Percentiles rank a stretch among this genome's conserved stretches.
Evolutionary conservation across 2,888 invertebrate species (phyloP).

Genomic region (Crossocerus cetratus): DNA sequence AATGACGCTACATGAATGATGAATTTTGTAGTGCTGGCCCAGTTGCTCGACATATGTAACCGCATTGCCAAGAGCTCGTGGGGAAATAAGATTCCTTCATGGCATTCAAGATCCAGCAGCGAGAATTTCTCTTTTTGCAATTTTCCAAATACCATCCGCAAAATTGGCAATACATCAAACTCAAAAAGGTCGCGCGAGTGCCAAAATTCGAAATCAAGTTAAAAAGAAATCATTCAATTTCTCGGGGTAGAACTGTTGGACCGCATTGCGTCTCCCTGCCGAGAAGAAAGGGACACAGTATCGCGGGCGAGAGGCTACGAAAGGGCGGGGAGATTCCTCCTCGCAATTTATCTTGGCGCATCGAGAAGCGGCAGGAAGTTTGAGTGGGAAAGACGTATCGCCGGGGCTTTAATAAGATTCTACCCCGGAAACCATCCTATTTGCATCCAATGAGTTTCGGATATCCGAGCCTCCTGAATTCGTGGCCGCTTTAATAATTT

Average conservation of each 20-base stretch:
- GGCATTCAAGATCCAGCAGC: constrained; percentile 53
- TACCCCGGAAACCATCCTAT: not conserved
- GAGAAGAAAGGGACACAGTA: too few relatives aligned
- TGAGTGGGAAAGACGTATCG: constrained; percentile 26
- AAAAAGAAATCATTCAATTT: too few relatives aligned
- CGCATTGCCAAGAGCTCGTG: not conserved
- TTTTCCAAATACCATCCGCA: not conserved
- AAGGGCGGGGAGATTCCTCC: constrained; percentile 16
- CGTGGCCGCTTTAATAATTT: not conserved
- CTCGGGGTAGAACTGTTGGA: too few relatives aligned
- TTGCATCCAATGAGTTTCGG: not conserved
- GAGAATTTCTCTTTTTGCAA: constrained; percentile 14
- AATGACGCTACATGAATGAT: not conserved
- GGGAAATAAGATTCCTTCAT: constrained; percentile 50
- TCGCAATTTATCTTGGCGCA: constrained; percentile 51
- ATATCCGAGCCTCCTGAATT: not conserved
- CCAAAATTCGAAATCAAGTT: too few relatives aligned
- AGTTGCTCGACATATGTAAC: too few relatives aligned
- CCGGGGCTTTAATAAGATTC: constrained; percentile 20
- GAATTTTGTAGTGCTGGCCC: constrained; percentile 26
- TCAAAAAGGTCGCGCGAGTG: too few relatives aligned
- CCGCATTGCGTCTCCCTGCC: too few relatives aligned
- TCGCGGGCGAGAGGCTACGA: too few relatives aligned
- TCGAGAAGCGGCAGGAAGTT: constrained; percentile 21
- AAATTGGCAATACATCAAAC: too few relatives aligned